These are phyloP conservation scores for Aradus depressus DNA, from an alignment of 2,888 invertebrate genomes.

Conservation along the genomic window DNA sequence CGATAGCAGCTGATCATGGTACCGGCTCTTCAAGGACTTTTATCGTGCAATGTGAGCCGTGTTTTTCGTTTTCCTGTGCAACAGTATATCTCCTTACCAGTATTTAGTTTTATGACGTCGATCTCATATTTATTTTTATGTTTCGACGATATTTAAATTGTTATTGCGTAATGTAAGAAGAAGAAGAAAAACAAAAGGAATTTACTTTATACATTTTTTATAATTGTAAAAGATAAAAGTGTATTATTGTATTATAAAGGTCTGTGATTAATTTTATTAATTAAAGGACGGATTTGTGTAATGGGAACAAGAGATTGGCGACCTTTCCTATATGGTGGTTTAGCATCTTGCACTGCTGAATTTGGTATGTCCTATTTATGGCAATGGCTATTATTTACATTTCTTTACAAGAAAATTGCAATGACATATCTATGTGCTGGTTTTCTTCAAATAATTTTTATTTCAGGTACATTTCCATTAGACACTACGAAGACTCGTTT, in stretches of 20 bases:
- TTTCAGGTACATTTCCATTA: constrained; percentile 84
- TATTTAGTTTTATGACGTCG: too few species aligned
- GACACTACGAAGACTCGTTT: constrained; percentile 90
- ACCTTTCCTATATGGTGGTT: constrained; percentile 87
- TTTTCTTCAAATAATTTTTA: background rate
- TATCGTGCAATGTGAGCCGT: too few species aligned
- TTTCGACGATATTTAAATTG: too few species aligned
- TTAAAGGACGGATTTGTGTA: constrained; percentile 38
- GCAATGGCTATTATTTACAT: background rate
- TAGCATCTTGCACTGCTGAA: constrained; percentile 88
- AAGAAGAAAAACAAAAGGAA: too few species aligned
- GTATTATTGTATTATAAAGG: background rate
- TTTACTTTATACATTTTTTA: background rate
- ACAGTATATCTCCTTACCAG: too few species aligned
- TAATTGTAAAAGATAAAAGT: constrained; percentile 6
- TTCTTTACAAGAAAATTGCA: background rate
- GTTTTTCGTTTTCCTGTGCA: too few species aligned
- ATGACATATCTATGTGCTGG: background rate
- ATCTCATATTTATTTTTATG: too few species aligned
- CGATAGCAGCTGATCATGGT: too few species aligned
- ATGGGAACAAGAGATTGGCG: constrained; percentile 78
- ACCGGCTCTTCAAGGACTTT: too few species aligned
- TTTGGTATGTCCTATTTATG: constrained; percentile 55
- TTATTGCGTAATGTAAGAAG: too few species aligned
- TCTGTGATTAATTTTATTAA: background rate